These are phyloP conservation scores for Brachystomella parvula DNA, from an alignment of 1,140 invertebrate species.

Conservation along the genomic window DNA sequence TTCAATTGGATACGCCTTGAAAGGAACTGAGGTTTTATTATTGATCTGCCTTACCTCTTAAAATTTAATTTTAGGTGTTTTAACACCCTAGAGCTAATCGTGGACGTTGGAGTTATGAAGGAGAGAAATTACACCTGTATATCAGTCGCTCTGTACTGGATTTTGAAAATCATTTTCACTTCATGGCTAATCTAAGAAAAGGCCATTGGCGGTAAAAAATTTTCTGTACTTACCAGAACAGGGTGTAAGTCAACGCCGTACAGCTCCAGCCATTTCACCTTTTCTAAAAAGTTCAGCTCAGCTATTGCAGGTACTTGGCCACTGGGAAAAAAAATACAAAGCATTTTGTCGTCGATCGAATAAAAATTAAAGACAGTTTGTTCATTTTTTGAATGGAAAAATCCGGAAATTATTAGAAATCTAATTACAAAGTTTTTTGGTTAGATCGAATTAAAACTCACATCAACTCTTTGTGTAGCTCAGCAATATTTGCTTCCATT, in stretches of 20 bases:
- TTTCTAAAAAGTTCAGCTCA: conserved; percentile 66
- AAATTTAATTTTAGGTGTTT: background rate
- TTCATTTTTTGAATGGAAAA: too few relatives aligned
- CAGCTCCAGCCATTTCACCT: conserved; percentile 75
- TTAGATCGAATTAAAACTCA: too few relatives aligned
- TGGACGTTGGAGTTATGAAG: background rate
- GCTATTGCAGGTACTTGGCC: conserved; percentile 61
- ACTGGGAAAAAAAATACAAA: conserved; percentile 45
- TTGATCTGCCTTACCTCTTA: background rate
- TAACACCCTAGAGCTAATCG: background rate
- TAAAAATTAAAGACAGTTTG: background rate
- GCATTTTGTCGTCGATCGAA: background rate
- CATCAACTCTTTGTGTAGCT: conserved; percentile 78
- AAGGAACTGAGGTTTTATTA: too few relatives aligned
- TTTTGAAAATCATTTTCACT: too few relatives aligned
- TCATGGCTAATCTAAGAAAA: too few relatives aligned
- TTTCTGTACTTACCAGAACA: conserved; percentile 56
- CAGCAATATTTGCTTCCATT: conserved; percentile 76
- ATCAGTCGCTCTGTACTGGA: too few relatives aligned
- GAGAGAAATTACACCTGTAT: background rate
- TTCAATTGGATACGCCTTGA: too few relatives aligned
- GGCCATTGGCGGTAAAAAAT: too few relatives aligned
- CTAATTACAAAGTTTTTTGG: too few relatives aligned
- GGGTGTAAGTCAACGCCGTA: conserved; percentile 73
- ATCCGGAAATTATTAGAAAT: too few relatives aligned